These are phyloP conservation scores for Petromus typicus DNA, from an alignment of 2,113 vertebrate genomes.

Conservation along the genomic window DNA sequence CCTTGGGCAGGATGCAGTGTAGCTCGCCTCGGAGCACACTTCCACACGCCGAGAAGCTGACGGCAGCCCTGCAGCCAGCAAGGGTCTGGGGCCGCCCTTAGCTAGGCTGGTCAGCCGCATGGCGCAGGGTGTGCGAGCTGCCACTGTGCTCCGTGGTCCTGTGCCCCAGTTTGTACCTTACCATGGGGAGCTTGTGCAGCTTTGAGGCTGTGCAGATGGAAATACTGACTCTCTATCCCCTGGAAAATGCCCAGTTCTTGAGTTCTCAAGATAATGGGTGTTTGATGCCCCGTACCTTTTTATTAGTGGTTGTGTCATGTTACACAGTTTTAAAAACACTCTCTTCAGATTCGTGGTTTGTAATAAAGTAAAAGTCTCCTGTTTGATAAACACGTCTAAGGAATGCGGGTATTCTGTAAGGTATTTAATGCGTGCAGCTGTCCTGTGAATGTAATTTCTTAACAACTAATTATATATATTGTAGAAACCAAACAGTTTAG, in stretches of 20 bases:
- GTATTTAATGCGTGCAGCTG: not conserved
- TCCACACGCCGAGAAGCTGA: not conserved
- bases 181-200: conserved; percentile 32
- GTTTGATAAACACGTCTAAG: not conserved
- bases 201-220: not conserved
- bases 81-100: not conserved
- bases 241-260: too few relatives aligned
- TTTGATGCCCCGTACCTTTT: not conserved
- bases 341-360: not conserved
- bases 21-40: not conserved
- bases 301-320: not conserved
- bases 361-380: conserved; percentile 18
- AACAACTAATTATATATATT: conserved; percentile 14
- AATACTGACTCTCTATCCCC: conserved; percentile 5
- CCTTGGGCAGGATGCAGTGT: not conserved
- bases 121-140: not conserved
- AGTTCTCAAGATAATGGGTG: conserved; percentile 5
- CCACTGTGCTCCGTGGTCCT: not conserved
- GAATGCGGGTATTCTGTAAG: conserved; percentile 11
- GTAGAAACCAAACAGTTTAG: conserved; percentile 15
- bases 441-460: not conserved
- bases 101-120: not conserved
- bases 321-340: not conserved
- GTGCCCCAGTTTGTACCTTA: not conserved
- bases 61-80: not conserved